A percentile compares a stretch with the other conserved stretches of the same genome.
Conservation (phyloP, 2,113 vertebrate species). For the Chloropsis hardwickii region DNA sequence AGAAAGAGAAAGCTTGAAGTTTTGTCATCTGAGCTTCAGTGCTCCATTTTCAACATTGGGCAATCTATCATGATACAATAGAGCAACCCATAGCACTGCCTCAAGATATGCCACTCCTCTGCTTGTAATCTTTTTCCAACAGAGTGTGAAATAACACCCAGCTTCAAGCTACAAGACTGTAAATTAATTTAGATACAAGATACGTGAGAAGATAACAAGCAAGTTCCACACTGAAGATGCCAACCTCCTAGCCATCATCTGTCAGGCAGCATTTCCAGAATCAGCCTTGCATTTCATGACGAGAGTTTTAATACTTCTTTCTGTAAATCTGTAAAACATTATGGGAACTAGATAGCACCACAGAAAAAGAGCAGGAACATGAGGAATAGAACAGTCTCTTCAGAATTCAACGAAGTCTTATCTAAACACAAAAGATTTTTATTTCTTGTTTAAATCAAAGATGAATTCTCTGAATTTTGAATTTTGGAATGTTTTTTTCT, state of each 20-base stretch:
- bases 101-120: not conserved
- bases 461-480: not conserved
- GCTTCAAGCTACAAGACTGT: not conserved
- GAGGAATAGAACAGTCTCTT: not conserved
- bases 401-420: not conserved
- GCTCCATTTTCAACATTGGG: not conserved
- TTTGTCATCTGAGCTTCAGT: not conserved
- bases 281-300: not conserved
- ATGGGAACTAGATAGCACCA: not conserved
- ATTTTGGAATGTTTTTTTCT: not conserved
- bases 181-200: not conserved
- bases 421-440: not conserved
- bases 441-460: not conserved
- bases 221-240: not conserved
- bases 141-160: not conserved
- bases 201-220: not conserved
- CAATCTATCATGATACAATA: not conserved
- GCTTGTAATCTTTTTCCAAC: not conserved
- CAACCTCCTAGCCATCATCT: not conserved
- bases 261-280: not conserved
- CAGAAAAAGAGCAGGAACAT: not conserved
- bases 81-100: not conserved
- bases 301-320: not conserved
- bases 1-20: not conserved
- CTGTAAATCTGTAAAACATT: not conserved